Percentiles rank a stretch among this genome's conserved stretches.
Evolutionary conservation across 1,140 invertebrate species (phyloP).

Genomic region (Hyles euphorbiae): DNA sequence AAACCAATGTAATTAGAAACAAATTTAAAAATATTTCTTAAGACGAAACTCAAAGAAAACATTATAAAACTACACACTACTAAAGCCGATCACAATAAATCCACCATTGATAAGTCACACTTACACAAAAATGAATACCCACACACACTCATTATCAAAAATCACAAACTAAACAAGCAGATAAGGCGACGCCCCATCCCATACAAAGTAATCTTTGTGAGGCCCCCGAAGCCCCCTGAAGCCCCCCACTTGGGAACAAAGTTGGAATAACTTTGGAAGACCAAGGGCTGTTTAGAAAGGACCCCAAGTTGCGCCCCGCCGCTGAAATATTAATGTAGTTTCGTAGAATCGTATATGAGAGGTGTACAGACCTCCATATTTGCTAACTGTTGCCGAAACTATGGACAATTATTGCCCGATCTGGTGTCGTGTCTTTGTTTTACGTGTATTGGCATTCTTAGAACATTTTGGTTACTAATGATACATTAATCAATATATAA

Average conservation of each 20-base stretch:
- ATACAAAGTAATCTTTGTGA: slow-evolving; percentile 61
- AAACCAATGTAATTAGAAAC: too few species aligned
- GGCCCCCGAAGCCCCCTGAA: slow-evolving; percentile 48
- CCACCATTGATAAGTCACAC: too few species aligned
- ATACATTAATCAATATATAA: too few species aligned
- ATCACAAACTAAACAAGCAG: slow-evolving; percentile 40
- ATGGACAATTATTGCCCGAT: too few species aligned
- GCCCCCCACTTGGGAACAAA: slow-evolving; percentile 50
- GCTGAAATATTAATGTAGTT: slow-evolving; percentile 74
- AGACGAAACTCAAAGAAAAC: too few species aligned
- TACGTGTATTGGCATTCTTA: too few species aligned
- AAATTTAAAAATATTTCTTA: too few species aligned
- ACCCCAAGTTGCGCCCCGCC: slow-evolving; percentile 49
- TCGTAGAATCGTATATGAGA: slow-evolving; percentile 68
- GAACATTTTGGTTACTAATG: too few species aligned
- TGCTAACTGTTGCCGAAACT: slow-evolving; percentile 22
- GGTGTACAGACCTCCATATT: slow-evolving; percentile 39
- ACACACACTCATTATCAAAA: slow-evolving; percentile 42
- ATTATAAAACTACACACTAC: too few species aligned
- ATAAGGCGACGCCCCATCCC: slow-evolving; percentile 49
- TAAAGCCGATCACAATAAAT: too few species aligned
- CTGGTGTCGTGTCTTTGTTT: too few species aligned
- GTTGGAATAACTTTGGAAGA: slow-evolving; percentile 74
- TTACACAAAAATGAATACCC: too few species aligned
- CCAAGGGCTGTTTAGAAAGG: slow-evolving; percentile 75